Evolutionary conservation across 1,140 invertebrate genomes (phyloP).

Genomic region (Drosophila tristis): DNA sequence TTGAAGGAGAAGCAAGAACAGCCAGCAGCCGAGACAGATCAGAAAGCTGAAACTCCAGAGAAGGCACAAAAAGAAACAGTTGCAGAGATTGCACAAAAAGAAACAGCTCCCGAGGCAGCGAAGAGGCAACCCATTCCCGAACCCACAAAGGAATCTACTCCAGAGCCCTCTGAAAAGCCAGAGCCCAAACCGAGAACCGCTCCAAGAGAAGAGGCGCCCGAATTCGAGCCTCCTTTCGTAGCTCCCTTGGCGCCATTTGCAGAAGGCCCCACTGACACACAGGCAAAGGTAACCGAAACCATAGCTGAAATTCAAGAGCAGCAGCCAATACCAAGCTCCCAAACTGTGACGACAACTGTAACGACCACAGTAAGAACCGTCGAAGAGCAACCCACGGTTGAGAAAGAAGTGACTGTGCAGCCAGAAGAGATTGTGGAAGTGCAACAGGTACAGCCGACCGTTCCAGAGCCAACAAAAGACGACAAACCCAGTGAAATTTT

Average conservation of each 20-base stretch:
- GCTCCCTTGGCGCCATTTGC: conserved; percentile 57
- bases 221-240: conserved; percentile 54
- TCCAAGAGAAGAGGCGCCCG: conserved; percentile 31
- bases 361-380: conserved; percentile 51
- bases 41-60: background rate
- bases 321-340: conserved; percentile 9
- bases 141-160: background rate
- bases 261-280: conserved; percentile 2
- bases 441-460: conserved; percentile 18
- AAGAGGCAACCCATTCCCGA: background rate
- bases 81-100: background rate
- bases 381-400: conserved; percentile 24
- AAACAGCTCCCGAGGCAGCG: conserved; percentile 2
- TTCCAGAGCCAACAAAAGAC: conserved; percentile 15
- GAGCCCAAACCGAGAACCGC: conserved; percentile 47
- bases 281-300: conserved; percentile 36
- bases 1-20: background rate
- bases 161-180: conserved; percentile 35
- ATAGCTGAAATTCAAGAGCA: conserved; percentile 38
- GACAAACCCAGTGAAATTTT: conserved; percentile 8
- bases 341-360: conserved; percentile 45
- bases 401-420: conserved; percentile 18
- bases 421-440: conserved; percentile 19
- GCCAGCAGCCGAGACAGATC: background rate
- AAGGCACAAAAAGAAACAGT: background rate